Percentiles rank a stretch among this genome's conserved stretches.
These are phyloP conservation scores for Thrips palmi DNA, from an alignment of 1,140 invertebrate species.

Conservation along the genomic window DNA sequence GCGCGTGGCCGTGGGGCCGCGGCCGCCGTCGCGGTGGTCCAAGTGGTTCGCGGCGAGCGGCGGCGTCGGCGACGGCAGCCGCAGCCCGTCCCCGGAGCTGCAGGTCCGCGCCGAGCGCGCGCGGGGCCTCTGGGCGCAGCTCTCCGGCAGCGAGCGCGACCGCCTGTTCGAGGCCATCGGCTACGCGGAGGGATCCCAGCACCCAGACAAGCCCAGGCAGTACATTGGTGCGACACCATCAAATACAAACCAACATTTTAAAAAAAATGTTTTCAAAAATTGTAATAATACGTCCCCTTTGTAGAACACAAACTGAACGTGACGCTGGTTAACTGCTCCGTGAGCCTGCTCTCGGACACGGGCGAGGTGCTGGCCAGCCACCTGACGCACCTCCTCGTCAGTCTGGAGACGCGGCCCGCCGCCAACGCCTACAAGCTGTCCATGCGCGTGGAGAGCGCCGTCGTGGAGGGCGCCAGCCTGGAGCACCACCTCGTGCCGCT, in stretches of 20 bases:
- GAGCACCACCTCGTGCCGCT: slow-evolving; percentile 57
- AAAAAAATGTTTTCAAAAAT: slow-evolving; percentile 1
- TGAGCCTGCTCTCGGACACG: slow-evolving; percentile 46
- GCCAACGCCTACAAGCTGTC: slow-evolving; percentile 51
- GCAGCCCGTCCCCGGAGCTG: slow-evolving; percentile 17
- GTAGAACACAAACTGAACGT: slow-evolving; percentile 63
- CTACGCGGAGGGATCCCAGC: slow-evolving; percentile 24
- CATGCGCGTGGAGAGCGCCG: slow-evolving; percentile 53
- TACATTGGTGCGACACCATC: slow-evolving; percentile 28
- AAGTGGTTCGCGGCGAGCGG: slow-evolving; percentile 30
- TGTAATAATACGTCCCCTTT: slow-evolving; percentile 19
- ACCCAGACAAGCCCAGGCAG: slow-evolving; percentile 30
- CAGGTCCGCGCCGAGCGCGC: slow-evolving; percentile 25
- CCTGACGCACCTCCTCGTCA: slow-evolving; percentile 50
- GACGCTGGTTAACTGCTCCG: slow-evolving; percentile 50
- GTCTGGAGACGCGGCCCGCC: slow-evolving; percentile 49
- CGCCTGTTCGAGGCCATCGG: slow-evolving; percentile 41
- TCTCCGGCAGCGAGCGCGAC: slow-evolving; percentile 44
- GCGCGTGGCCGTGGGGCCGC: slow-evolving; percentile 27
- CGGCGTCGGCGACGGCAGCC: slow-evolving; percentile 23
- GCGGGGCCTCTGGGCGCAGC: slow-evolving; percentile 36
- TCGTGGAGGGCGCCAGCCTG: slow-evolving; percentile 52
- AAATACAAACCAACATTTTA: neutral
- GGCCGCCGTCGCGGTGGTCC: too few relatives aligned
- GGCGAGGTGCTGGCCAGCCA: slow-evolving; percentile 56